These are phyloP conservation scores for Hexactinellida sp. DNA, from an alignment of 37 sponge, comb jelly and placozoan species.

Conservation along the genomic window DNA sequence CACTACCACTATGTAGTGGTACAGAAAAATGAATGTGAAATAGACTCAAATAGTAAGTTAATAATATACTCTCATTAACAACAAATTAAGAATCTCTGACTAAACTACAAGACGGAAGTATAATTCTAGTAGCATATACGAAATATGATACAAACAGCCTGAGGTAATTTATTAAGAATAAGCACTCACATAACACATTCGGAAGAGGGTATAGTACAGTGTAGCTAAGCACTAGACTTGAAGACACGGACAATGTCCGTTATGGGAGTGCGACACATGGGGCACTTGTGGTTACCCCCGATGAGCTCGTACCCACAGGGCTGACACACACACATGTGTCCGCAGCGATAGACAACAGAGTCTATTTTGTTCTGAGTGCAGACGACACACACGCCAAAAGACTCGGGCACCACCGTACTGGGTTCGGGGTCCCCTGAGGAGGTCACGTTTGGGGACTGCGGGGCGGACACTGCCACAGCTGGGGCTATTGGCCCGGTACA, in stretches of 20 bases:
- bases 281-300: slow-evolving; percentile 58
- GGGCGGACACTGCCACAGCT: background rate
- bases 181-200: no score
- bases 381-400: slow-evolving; percentile 66
- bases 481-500: background rate
- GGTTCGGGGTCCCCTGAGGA: background rate
- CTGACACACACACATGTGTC: slow-evolving; percentile 82
- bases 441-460: background rate
- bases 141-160: no score
- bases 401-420: background rate
- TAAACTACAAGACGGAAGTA: no score
- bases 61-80: no score
- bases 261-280: slow-evolving; percentile 75
- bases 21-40: no score
- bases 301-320: slow-evolving; percentile 66
- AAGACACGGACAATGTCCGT: slow-evolving; percentile 66
- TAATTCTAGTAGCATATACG: no score
- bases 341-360: slow-evolving; percentile 79
- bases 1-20: no score
- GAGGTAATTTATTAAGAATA: no score
- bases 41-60: no score
- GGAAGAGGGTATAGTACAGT: background rate
- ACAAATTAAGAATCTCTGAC: no score
- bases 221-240: slow-evolving; percentile 24
- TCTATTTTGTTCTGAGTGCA: slow-evolving; percentile 54